Percentiles rank a stretch among this genome's conserved stretches.
phyloP scores from a whole-genome alignment of 2,113 vertebrate genomes.

The human (Homo sapiens) region GRCh38 chr2:80336501-80337000 shows the following conservation, averaged over 20 bases:
- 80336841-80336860: not conserved
- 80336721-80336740: conserved; percentile 28
- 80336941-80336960: not conserved
- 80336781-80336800: not conserved
- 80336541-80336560: conserved; percentile 36
- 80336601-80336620: not conserved
- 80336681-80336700: conserved; percentile 16
- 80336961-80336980: not conserved
- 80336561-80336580: not conserved
- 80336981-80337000: no score
- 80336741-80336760: conserved; percentile 10
- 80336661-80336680: conserved; percentile 48
- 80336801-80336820: not conserved
- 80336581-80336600: conserved; percentile 6
- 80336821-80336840: conserved; percentile 33
- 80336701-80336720: conserved; percentile 2
- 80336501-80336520: not conserved
- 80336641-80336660: conserved; percentile 47
- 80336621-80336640: not conserved
- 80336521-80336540: not conserved
- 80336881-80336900: not conserved
- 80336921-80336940: not conserved
- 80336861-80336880: not conserved
- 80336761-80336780: conserved; percentile 32
- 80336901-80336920: not conserved